These are phyloP conservation scores for Aphidius colemani DNA, from an alignment of 2,888 invertebrate species.

Conservation along the genomic window DNA sequence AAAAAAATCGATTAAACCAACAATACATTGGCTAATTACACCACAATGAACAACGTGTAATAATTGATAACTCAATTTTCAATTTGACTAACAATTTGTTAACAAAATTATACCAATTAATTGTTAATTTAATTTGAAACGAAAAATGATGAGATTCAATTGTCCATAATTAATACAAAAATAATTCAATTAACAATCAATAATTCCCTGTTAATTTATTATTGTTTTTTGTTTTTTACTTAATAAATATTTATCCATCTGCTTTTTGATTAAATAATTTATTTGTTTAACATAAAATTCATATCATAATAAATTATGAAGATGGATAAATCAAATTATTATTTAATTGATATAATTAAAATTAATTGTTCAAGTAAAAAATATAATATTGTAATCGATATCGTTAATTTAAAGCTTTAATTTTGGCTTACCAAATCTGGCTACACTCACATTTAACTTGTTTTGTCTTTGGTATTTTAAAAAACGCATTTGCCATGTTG, in stretches of 20 bases:
- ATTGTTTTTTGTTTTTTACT: background rate
- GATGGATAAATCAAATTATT: background rate
- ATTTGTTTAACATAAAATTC: too few relatives aligned
- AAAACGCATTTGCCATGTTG: constrained; percentile 13
- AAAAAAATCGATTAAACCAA: constrained; percentile 2
- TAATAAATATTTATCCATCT: background rate
- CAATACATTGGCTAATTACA: constrained; percentile 16
- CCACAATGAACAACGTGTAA: background rate
- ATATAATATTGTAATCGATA: constrained; percentile 34
- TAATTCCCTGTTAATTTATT: background rate
- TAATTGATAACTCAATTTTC: too few relatives aligned
- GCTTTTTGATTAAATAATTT: too few relatives aligned
- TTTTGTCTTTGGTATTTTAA: constrained; percentile 24
- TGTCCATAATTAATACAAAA: too few relatives aligned
- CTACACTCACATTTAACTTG: constrained; percentile 3
- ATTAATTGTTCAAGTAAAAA: background rate
- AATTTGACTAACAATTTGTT: too few relatives aligned
- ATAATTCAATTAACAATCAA: too few relatives aligned
- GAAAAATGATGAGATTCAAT: too few relatives aligned
- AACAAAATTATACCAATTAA: too few relatives aligned
- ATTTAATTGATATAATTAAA: background rate
- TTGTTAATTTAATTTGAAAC: too few relatives aligned
- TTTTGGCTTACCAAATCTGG: constrained; percentile 22
- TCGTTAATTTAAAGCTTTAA: constrained; percentile 25
- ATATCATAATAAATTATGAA: background rate